Percentiles rank a stretch among this genome's conserved stretches.
These are phyloP conservation scores for Oscheius sp. DNA, from an alignment of 2,888 invertebrate species.

Conservation along the genomic window DNA sequence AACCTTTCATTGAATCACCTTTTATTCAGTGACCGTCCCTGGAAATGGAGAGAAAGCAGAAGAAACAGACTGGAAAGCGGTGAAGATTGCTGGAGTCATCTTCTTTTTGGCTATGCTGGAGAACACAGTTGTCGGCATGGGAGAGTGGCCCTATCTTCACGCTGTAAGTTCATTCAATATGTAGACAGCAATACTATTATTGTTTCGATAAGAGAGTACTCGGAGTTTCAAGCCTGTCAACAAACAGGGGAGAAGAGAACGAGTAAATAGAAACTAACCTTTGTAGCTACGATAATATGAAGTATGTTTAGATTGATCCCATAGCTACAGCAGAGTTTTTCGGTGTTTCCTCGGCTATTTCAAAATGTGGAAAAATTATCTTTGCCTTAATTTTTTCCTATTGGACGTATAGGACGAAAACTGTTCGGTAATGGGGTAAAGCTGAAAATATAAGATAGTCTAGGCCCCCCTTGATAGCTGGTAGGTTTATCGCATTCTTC, in stretches of 20 bases:
- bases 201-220: background rate
- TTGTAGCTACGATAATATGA: too few relatives aligned
- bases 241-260: too few relatives aligned
- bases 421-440: constrained; percentile 37
- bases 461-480: constrained; percentile 44
- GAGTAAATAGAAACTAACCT: too few relatives aligned
- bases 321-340: constrained; percentile 50
- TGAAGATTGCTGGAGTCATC: constrained; percentile 40
- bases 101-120: constrained; percentile 48
- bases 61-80: constrained; percentile 36
- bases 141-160: constrained; percentile 53
- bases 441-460: constrained; percentile 8
- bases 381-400: constrained; percentile 50
- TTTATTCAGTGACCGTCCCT: background rate
- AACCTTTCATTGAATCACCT: background rate
- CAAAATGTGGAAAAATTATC: constrained; percentile 46
- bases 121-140: constrained; percentile 52
- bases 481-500: constrained; percentile 41
- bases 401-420: constrained; percentile 47
- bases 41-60: background rate
- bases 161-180: constrained; percentile 33
- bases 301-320: constrained; percentile 41
- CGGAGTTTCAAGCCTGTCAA: background rate
- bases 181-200: background rate
- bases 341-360: constrained; percentile 46